phyloP scores from a whole-genome alignment of 2,113 vertebrate species.

The Gasterosteus nipponicus region DNA sequence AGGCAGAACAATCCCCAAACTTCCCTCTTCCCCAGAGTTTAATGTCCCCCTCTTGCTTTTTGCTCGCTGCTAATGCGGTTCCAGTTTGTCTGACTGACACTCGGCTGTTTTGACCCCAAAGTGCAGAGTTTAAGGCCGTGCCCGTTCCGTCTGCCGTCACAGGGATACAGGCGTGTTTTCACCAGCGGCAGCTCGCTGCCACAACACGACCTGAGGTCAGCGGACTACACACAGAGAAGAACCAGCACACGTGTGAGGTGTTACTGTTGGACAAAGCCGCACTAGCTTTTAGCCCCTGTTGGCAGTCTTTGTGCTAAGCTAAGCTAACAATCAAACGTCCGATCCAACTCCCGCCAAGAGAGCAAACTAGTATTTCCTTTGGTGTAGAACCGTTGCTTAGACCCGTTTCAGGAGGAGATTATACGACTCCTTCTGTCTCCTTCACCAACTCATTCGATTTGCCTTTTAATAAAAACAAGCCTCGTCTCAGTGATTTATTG shows the following conservation, averaged over 20 bases:
- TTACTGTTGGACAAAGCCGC: background rate
- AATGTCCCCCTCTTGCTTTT: background rate
- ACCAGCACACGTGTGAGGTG: background rate
- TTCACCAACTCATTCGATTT: constrained; percentile 4
- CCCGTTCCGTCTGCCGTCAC: background rate
- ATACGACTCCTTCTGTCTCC: background rate
- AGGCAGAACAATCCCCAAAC: constrained; percentile 13
- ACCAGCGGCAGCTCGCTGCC: background rate
- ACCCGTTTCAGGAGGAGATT: background rate
- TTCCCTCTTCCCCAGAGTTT: background rate
- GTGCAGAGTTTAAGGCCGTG: no score
- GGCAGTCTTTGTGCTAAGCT: background rate
- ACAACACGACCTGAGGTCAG: background rate
- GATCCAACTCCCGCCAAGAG: background rate
- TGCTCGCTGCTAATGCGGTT: background rate
- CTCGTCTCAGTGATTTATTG: constrained; percentile 55
- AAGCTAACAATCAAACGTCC: background rate
- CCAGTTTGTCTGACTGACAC: constrained; percentile 8
- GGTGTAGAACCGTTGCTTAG: background rate
- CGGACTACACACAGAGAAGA: background rate
- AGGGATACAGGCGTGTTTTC: background rate
- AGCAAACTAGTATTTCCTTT: background rate
- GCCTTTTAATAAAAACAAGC: constrained; percentile 9
- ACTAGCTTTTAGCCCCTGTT: background rate
- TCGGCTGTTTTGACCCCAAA: background rate